Conservation (phyloP, 2,888 invertebrate species). For the Dusona sp. region DNA sequence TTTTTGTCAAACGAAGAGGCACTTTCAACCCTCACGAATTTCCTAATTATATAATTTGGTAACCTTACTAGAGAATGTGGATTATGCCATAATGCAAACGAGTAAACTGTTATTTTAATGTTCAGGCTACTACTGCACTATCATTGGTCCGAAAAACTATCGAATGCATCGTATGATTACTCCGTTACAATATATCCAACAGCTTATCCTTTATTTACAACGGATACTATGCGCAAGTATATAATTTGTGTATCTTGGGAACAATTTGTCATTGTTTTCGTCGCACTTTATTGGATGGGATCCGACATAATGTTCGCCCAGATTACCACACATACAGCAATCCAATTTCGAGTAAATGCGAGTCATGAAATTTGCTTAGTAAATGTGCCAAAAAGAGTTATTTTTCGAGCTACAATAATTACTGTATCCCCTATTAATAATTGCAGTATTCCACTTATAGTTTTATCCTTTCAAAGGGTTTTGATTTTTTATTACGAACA, state of each 20-base stretch:
- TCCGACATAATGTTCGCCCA: conserved; percentile 68
- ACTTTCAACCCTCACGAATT: not conserved
- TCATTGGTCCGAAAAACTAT: conserved; percentile 22
- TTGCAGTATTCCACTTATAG: not conserved
- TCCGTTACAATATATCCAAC: conserved; percentile 66
- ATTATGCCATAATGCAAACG: not conserved
- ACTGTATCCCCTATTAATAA: not conserved
- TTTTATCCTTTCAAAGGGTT: too few species aligned
- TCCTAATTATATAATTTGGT: not conserved
- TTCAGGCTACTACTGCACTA: conserved; percentile 57
- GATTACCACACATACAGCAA: conserved; percentile 65
- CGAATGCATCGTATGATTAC: conserved; percentile 64
- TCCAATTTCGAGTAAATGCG: conserved; percentile 65
- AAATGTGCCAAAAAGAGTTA: not conserved
- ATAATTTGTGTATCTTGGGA: conserved; percentile 65
- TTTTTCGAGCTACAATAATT: not conserved
- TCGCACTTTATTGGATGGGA: conserved; percentile 67
- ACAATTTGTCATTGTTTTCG: conserved; percentile 63
- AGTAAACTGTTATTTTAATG: not conserved
- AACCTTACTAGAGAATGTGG: not conserved
- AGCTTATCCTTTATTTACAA: conserved; percentile 58
- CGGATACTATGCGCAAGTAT: conserved; percentile 58
- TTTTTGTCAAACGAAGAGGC: too few species aligned
- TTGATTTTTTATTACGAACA: too few species aligned
- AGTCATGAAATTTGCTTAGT: not conserved